A percentile compares a stretch with the other conserved stretches of the same genome.
phyloP scores from a whole-genome alignment of 2,888 invertebrate genomes.

The Gari tellinella region DNA sequence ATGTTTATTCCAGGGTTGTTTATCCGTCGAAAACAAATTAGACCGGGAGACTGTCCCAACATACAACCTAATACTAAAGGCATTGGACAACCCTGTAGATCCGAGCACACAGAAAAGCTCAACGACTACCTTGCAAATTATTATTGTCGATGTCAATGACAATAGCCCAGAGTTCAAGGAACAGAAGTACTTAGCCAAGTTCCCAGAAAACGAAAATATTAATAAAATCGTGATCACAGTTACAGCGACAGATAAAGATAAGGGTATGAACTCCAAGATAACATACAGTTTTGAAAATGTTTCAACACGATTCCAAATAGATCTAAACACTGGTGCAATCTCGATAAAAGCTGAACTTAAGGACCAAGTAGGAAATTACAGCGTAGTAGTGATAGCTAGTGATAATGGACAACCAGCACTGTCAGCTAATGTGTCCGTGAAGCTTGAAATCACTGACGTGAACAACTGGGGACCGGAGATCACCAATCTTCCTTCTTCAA shows the following conservation, averaged over 20 bases:
- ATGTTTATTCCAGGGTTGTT: conserved; percentile 32
- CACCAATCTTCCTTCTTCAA: conserved; percentile 11
- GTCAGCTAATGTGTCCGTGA: conserved; percentile 5
- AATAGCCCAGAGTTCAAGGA: conserved; percentile 36
- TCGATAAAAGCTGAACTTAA: conserved; percentile 28
- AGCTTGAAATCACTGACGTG: conserved; percentile 39
- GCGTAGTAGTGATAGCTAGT: conserved; percentile 22
- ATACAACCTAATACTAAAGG: conserved; percentile 31
- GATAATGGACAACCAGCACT: conserved; percentile 36
- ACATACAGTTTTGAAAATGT: conserved; percentile 10
- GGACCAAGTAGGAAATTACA: conserved; percentile 22
- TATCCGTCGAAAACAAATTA: conserved; percentile 12
- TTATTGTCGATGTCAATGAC: conserved; percentile 47
- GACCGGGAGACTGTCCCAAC: conserved; percentile 28
- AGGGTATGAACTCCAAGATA: background rate
- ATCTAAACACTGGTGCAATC: conserved; percentile 22
- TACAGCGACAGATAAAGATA: conserved; percentile 38
- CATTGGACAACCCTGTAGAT: conserved; percentile 34
- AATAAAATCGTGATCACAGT: conserved; percentile 10
- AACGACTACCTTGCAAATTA: conserved; percentile 9
- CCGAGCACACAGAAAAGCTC: conserved; percentile 15
- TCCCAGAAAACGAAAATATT: conserved; percentile 25
- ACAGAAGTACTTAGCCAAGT: background rate
- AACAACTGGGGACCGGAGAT: conserved; percentile 41
- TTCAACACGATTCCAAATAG: conserved; percentile 29